Conservation (phyloP, 1,140 invertebrate genomes). For the Scaptomyza pallida region DNA sequence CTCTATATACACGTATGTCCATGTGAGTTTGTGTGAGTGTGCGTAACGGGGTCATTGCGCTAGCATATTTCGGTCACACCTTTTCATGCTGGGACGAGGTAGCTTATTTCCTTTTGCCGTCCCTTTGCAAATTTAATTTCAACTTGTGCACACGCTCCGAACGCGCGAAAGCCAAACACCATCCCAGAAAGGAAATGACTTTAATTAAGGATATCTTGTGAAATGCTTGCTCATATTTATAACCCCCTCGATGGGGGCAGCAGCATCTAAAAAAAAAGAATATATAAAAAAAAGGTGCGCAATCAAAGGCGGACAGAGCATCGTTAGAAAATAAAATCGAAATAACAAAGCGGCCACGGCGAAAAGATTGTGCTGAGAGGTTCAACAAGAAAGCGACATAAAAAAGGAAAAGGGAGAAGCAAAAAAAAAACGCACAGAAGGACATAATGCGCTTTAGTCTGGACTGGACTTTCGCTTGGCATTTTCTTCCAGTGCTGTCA, state of each 20-base stretch:
- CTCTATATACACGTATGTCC: constrained; percentile 15
- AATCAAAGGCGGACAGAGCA: constrained; percentile 65
- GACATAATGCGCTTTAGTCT: constrained; percentile 68
- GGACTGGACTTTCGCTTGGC: constrained; percentile 21
- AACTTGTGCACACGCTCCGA: constrained; percentile 47
- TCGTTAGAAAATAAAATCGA: constrained; percentile 76
- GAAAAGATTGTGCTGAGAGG: constrained; percentile 38
- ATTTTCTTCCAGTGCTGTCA: constrained; percentile 20
- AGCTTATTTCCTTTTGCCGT: constrained; percentile 73
- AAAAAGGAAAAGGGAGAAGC: constrained; percentile 1
- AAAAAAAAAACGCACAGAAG: constrained; percentile 18
- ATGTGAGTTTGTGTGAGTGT: constrained; percentile 25
- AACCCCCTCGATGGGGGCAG: constrained; percentile 34
- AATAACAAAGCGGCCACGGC: constrained; percentile 65
- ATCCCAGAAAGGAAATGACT: constrained; percentile 65
- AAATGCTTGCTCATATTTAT: constrained; percentile 79
- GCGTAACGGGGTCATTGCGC: constrained; percentile 71
- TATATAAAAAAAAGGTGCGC: constrained; percentile 60
- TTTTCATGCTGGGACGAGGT: constrained; percentile 54
- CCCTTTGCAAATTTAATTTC: constrained; percentile 75
- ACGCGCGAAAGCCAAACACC: constrained; percentile 29
- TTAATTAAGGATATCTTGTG: constrained; percentile 80
- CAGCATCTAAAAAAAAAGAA: constrained; percentile 51
- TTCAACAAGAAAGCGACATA: constrained; percentile 1
- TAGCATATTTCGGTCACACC: constrained; percentile 69